These are phyloP conservation scores for Dendropsophus ebraccatus DNA, from an alignment of 2,113 vertebrate genomes.

Conservation along the genomic window DNA sequence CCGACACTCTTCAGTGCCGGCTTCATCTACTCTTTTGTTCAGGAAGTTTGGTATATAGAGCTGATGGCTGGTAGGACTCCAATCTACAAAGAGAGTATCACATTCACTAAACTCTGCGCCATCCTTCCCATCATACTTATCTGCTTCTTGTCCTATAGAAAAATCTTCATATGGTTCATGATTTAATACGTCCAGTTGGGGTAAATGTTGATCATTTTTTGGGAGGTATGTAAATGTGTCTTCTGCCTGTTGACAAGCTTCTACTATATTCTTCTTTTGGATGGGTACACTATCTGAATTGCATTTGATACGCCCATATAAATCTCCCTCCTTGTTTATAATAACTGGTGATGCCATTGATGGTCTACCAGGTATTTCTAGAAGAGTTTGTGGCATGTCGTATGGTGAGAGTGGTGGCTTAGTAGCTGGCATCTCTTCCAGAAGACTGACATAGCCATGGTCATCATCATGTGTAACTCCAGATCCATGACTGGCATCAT, in stretches of 20 bases:
- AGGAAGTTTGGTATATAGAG: slow-evolving; percentile 70
- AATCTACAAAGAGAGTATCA: slow-evolving; percentile 67
- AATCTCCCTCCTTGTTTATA: slow-evolving; percentile 11
- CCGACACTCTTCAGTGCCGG: neutral
- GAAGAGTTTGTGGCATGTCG: slow-evolving; percentile 42
- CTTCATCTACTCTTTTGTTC: slow-evolving; percentile 54
- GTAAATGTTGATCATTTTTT: slow-evolving; percentile 20
- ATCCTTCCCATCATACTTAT: neutral
- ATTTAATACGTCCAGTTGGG: slow-evolving; percentile 55
- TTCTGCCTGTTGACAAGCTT: slow-evolving; percentile 1
- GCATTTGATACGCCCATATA: slow-evolving; percentile 58
- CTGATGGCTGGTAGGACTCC: slow-evolving; percentile 70
- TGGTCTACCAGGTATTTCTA: neutral
- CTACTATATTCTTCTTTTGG: slow-evolving; percentile 41
- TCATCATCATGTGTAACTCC: slow-evolving; percentile 6
- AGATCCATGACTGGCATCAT: neutral
- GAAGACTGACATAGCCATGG: slow-evolving; percentile 35
- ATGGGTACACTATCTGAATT: slow-evolving; percentile 29
- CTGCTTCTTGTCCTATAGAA: neutral
- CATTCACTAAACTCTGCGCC: slow-evolving; percentile 53
- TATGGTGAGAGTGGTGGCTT: slow-evolving; percentile 4
- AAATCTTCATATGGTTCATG: neutral
- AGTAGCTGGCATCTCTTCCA: neutral
- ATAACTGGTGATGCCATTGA: neutral
- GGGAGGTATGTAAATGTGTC: neutral